These are phyloP conservation scores for Gryllus bimaculatus DNA, from an alignment of 1,140 invertebrate genomes.

Conservation along the genomic window DNA sequence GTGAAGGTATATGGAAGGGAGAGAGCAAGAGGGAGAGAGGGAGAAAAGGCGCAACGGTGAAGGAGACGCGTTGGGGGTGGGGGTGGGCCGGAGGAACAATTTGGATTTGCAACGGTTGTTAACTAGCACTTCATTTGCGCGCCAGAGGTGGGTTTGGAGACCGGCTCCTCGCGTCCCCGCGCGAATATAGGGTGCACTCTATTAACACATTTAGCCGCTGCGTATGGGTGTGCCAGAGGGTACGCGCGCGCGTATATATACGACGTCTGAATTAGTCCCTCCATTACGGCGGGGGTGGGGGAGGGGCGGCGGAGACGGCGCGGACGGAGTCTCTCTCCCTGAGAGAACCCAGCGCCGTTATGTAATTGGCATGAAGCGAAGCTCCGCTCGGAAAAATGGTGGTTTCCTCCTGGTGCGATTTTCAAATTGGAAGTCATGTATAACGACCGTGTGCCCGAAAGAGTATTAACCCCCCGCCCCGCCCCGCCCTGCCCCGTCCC, in stretches of 20 bases:
- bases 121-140: not conserved
- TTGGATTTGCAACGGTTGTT: not conserved
- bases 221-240: not conserved
- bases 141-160: not conserved
- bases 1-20: not conserved
- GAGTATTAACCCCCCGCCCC: not conserved
- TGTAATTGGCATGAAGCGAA: not conserved
- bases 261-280: conserved; percentile 3
- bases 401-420: not conserved
- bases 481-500: too few species aligned
- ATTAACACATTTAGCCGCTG: conserved; percentile 4
- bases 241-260: not conserved
- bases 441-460: not conserved
- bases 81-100: not conserved
- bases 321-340: not conserved
- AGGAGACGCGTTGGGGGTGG: not conserved
- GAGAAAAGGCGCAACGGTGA: not conserved
- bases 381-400: not conserved
- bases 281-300: not conserved
- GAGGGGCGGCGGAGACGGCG: not conserved
- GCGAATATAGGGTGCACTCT: not conserved
- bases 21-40: not conserved
- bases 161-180: not conserved
- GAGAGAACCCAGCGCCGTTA: not conserved
- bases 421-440: conserved; percentile 5